Conservation (phyloP, 2,113 vertebrate species). For the Pelmatolapia mariae region DNA sequence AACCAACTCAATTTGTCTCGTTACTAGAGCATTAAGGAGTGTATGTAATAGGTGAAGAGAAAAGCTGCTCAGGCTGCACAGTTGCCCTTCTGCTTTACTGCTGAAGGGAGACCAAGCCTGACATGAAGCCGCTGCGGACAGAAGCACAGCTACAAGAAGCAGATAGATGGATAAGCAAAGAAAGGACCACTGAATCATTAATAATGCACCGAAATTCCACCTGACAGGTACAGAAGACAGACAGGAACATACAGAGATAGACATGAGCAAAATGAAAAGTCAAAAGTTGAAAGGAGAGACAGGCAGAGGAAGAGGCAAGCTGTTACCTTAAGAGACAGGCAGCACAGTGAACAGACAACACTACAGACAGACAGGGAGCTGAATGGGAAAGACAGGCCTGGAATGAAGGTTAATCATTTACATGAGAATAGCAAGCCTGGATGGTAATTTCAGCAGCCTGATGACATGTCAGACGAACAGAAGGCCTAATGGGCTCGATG, state of each 20-base stretch:
- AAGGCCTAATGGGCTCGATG: background rate
- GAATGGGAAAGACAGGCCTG: background rate
- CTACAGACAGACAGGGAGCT: background rate
- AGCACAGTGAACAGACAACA: background rate
- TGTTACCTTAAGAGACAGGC: background rate
- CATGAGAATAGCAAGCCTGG: slow-evolving; percentile 13
- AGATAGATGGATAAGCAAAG: slow-evolving; percentile 15
- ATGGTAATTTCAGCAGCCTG: slow-evolving; percentile 31
- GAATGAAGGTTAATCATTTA: slow-evolving; percentile 15
- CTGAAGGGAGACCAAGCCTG: slow-evolving; percentile 20
- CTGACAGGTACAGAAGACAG: background rate
- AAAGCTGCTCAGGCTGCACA: background rate
- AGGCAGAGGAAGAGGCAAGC: background rate
- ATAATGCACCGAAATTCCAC: slow-evolving; percentile 65
- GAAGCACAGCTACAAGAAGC: background rate
- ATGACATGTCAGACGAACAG: slow-evolving; percentile 15
- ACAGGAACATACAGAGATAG: background rate
- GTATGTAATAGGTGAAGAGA: background rate
- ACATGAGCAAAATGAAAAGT: background rate
- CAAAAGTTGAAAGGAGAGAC: background rate
- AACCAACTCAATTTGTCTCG: slow-evolving; percentile 10
- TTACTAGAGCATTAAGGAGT: background rate
- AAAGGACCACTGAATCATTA: slow-evolving; percentile 38
- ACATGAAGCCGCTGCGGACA: background rate
- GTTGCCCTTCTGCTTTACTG: background rate